Conservation (phyloP, 2,797 vertebrate species). For the Bovichtus diacanthus region DNA sequence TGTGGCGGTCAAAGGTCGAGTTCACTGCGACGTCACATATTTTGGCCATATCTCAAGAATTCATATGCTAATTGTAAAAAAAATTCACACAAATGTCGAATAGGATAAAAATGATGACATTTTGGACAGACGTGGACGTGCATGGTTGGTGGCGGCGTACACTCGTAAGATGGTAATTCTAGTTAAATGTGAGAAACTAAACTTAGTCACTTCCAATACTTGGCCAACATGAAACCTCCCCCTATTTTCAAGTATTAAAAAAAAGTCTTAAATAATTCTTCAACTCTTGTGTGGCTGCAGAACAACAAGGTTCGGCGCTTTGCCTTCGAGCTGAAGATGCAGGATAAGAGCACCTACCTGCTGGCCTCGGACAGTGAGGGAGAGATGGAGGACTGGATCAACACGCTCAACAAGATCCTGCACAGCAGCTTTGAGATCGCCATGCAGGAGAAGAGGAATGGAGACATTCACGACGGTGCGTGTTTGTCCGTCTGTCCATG, state of each 20-base stretch:
- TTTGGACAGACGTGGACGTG: no score
- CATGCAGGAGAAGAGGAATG: constrained; percentile 98
- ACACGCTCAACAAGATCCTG: constrained; percentile 94
- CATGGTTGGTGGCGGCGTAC: no score
- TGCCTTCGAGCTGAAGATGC: constrained; percentile 99
- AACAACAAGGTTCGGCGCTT: constrained; percentile 96
- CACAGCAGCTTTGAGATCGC: constrained; percentile 97
- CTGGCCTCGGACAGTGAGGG: constrained; percentile 93
- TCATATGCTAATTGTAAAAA: no score
- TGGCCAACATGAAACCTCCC: neutral
- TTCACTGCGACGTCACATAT: no score
- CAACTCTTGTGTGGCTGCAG: constrained; percentile 73
- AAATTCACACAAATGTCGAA: no score
- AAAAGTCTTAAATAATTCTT: no score
- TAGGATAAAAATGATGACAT: no score
- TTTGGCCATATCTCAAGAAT: no score
- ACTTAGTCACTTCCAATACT: constrained; percentile 19
- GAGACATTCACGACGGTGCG: constrained; percentile 93
- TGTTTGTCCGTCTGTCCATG: neutral
- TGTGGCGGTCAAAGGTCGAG: no score
- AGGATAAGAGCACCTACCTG: constrained; percentile 97
- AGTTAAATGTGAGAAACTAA: constrained; percentile 54
- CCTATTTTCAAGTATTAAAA: neutral
- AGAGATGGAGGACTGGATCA: constrained; percentile 99
- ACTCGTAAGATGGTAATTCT: no score